Evolutionary conservation across 2,113 vertebrate genomes (phyloP).

Genomic region (Ophiodon elongatus): DNA sequence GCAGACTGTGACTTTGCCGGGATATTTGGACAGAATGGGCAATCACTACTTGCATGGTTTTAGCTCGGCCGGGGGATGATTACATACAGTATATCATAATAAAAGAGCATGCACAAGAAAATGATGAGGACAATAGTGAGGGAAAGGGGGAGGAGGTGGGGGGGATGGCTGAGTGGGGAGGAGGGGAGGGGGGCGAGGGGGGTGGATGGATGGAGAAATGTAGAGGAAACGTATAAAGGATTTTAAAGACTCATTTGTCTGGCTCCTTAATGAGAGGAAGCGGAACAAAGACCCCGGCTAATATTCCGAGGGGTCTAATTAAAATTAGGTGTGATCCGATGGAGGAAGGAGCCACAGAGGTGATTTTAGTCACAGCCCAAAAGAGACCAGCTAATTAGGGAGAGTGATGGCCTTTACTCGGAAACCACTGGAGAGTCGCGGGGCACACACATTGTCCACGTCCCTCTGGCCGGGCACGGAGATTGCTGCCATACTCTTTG

Average conservation of each 20-base stretch:
- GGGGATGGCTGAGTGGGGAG: too few relatives aligned
- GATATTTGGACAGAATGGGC: slow-evolving; percentile 47
- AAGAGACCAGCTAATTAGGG: slow-evolving; percentile 93
- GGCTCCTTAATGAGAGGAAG: slow-evolving; percentile 92
- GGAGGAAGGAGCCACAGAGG: slow-evolving; percentile 87
- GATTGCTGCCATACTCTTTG: slow-evolving; percentile 71
- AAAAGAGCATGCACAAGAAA: slow-evolving; percentile 52
- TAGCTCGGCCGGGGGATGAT: slow-evolving; percentile 52
- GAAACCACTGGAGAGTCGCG: slow-evolving; percentile 83
- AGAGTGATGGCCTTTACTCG: slow-evolving; percentile 94
- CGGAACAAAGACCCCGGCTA: slow-evolving; percentile 87
- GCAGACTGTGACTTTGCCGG: slow-evolving; percentile 35
- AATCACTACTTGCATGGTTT: slow-evolving; percentile 48
- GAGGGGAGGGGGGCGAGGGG: not conserved
- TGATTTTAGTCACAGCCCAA: slow-evolving; percentile 90
- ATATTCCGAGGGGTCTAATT: slow-evolving; percentile 96
- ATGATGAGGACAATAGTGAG: slow-evolving; percentile 55
- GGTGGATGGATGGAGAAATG: slow-evolving; percentile 27
- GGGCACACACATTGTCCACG: slow-evolving; percentile 83
- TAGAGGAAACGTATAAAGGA: slow-evolving; percentile 77
- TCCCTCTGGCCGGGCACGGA: slow-evolving; percentile 75
- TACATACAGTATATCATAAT: slow-evolving; percentile 61
- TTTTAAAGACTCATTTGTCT: slow-evolving; percentile 87
- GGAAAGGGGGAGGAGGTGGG: slow-evolving; percentile 37
- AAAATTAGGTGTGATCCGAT: slow-evolving; percentile 90